Evolutionary conservation across 2,888 invertebrate genomes (phyloP), one percentile per base, ranked within the genome.

Genomic region (Encarsia formosa): DNA sequence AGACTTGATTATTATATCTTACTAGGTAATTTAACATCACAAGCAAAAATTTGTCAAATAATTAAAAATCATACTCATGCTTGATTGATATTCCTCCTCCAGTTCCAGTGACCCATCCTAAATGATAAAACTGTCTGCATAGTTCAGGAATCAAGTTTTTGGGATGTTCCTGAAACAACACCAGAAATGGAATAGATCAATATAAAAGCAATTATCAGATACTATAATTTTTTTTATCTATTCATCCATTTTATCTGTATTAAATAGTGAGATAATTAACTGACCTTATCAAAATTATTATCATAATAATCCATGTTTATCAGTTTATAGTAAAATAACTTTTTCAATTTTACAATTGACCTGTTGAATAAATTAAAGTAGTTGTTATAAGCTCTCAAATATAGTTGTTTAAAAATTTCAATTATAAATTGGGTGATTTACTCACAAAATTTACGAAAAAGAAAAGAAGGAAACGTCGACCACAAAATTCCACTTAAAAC

Each of bases 51-150:
- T 42, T 29, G 32, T 40, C 15, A 39, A 42, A 52, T 13, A 39
- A 49, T 43, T 18, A n/a, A 52, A 32, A 40, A 38, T 69, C 75
- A 74, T 76, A 89, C 91, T 86, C 86, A 59, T 84, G 75, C 74
- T 88, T 92, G 34, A 96, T 94, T 60, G 91, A 93, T 59, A 97
- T 91, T 40, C 93, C 93, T 40, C 97, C 98, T 15, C 97, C 97
- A 20, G 97, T 97, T 5, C 97, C 97, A 4, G 92, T 92, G 0
- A 95, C 95, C 97, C 97, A 98, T 66, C 95, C 96, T 43, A 94
- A 77, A 61, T 88, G 75, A 74, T 97, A 98, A 75, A 98, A 97
- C 70, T 89, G 90, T 47, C 83, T 81, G 69, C 95, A 94, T 45
- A 98, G 76, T 66, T 88, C 86, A 3, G 95, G 95, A 65, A 98